Conservation (phyloP, 2,888 invertebrate species). For the Podotricha telesiphe region DNA sequence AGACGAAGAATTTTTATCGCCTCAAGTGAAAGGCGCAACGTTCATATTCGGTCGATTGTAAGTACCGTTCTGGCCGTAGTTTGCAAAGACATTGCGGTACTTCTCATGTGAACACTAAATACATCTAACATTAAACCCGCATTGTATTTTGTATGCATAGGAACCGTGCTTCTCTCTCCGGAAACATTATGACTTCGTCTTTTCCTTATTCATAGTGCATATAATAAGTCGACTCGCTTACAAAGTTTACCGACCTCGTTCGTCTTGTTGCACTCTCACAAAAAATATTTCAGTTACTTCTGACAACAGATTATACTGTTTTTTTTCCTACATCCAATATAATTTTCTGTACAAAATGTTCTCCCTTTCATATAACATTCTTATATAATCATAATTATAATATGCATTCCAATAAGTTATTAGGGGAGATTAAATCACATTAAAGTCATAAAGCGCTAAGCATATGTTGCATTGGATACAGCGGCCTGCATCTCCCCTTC, state of each 20-base stretch:
- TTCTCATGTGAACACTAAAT: constrained; percentile 67
- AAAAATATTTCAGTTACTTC: constrained; percentile 20
- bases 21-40: constrained; percentile 52
- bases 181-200: constrained; percentile 55
- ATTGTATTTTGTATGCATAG: constrained; percentile 64
- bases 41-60: constrained; percentile 60
- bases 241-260: constrained; percentile 49
- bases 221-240: constrained; percentile 45
- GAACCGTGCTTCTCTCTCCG: constrained; percentile 55
- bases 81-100: constrained; percentile 68
- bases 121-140: constrained; percentile 64
- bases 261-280: constrained; percentile 30
- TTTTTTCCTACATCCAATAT: background rate
- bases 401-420: constrained; percentile 1
- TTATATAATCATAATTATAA: background rate
- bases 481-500: constrained; percentile 26
- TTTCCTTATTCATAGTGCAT: constrained; percentile 50
- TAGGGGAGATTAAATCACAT: constrained; percentile 12
- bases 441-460: constrained; percentile 10
- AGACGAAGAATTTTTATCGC: constrained; percentile 63
- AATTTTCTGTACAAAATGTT: background rate
- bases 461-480: constrained; percentile 18
- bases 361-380: background rate
- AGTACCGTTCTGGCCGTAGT: constrained; percentile 57
- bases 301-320: background rate